Evolutionary conservation across 2,888 invertebrate species (phyloP).

Genomic region (Erebia palarica): DNA sequence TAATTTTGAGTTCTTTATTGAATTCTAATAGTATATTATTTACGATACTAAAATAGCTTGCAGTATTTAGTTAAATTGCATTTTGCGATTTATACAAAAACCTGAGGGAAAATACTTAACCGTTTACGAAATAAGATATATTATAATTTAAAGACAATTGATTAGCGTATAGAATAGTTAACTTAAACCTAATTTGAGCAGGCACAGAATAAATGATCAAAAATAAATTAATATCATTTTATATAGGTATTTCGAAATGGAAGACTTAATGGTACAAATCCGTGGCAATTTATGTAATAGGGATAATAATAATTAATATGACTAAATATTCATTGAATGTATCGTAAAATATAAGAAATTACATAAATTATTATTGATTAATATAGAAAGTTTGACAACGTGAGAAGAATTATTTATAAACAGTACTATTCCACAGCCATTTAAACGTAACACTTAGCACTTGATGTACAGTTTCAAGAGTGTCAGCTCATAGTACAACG

Average conservation of each 20-base stretch:
- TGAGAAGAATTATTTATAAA: conserved; percentile 66
- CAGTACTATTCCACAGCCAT: conserved; percentile 81
- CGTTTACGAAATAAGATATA: conserved; percentile 15
- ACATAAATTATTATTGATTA: conserved; percentile 49
- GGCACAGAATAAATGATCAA: conserved; percentile 62
- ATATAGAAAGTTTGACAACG: conserved; percentile 58
- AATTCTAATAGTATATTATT: conserved; percentile 25
- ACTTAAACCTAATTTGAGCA: conserved; percentile 67
- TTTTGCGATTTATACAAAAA: conserved; percentile 29
- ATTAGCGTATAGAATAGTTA: conserved; percentile 49
- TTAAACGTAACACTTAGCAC: conserved; percentile 74
- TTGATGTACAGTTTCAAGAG: conserved; percentile 63
- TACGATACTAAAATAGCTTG: conserved; percentile 30
- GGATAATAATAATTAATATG: conserved; percentile 42
- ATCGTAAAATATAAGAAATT: conserved; percentile 53
- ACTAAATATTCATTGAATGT: conserved; percentile 46
- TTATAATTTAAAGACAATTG: conserved; percentile 34
- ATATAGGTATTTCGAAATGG: conserved; percentile 70
- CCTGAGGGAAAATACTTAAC: conserved; percentile 27
- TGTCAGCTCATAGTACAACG: conserved; percentile 47
- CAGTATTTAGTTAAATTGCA: conserved; percentile 26
- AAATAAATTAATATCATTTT: conserved; percentile 57
- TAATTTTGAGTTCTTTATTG: conserved; percentile 24
- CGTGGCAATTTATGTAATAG: conserved; percentile 62
- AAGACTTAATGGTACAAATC: conserved; percentile 77